Conservation (phyloP, 2,113 vertebrate genomes). For the Ptilorrhoa leucosticta region DNA sequence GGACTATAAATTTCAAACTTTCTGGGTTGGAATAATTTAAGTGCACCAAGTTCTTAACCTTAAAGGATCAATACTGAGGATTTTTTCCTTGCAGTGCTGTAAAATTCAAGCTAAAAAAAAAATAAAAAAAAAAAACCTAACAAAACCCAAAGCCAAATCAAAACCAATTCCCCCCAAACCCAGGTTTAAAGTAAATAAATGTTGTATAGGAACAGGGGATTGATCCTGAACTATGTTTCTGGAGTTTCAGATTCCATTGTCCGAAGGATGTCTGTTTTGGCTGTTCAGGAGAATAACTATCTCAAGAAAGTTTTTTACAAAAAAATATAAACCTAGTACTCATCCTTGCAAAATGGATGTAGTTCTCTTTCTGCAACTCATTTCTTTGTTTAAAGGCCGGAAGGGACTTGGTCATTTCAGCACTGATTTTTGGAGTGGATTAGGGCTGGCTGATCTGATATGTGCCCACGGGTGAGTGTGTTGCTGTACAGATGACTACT, state of each 20-base stretch:
- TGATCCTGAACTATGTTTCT: neutral
- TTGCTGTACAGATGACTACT: neutral
- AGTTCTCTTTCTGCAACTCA: neutral
- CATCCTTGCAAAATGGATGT: neutral
- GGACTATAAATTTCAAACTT: constrained; percentile 80
- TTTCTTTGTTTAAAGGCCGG: constrained; percentile 13
- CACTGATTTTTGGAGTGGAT: neutral
- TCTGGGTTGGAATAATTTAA: constrained; percentile 78
- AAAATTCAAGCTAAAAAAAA: constrained; percentile 4
- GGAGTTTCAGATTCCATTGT: constrained; percentile 3
- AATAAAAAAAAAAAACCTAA: neutral
- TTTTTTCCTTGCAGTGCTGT: neutral
- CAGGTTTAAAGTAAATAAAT: constrained; percentile 47
- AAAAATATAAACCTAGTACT: neutral
- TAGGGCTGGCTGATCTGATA: neutral
- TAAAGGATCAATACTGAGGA: constrained; percentile 62
- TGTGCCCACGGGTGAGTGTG: neutral
- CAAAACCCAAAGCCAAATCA: neutral
- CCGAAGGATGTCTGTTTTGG: neutral
- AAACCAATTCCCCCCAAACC: neutral
- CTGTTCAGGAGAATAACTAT: neutral
- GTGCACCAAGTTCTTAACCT: constrained; percentile 63
- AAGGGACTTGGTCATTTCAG: neutral
- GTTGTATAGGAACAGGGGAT: neutral
- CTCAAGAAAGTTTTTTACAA: neutral